A percentile compares a stretch with the other conserved stretches of the same genome.
Evolutionary conservation across 2,797 vertebrate species (phyloP).

Genomic region (Danio tinwini): DNA sequence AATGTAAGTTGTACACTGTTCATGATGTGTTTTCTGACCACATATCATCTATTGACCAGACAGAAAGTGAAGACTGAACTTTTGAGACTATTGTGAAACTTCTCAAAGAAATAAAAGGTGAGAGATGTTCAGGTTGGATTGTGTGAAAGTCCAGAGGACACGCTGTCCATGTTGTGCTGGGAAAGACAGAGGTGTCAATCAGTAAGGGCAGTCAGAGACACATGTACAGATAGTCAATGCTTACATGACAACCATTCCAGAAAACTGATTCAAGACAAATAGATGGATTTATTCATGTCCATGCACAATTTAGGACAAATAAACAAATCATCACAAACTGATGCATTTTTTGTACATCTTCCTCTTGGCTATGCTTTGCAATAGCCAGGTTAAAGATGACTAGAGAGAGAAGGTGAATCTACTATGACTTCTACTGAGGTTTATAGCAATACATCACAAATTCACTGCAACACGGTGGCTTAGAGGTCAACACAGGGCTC

Average conservation of each 20-base stretch:
- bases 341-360: not conserved
- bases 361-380: not conserved
- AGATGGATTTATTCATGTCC: not conserved
- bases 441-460: constrained; percentile 19
- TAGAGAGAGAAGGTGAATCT: not conserved
- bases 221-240: not conserved
- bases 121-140: not conserved
- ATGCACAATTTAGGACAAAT: not conserved
- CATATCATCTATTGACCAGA: not conserved
- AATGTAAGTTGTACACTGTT: not conserved
- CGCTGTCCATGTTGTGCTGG: not conserved
- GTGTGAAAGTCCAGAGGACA: not conserved
- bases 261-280: not conserved
- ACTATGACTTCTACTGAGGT: not conserved
- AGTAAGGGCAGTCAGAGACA: not conserved
- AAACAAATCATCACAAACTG: not conserved
- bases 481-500: not conserved
- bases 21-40: not conserved
- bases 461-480: constrained; percentile 5
- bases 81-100: not conserved
- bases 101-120: not conserved
- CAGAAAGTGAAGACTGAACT: not conserved
- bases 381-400: not conserved
- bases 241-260: not conserved
- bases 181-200: not conserved